Percentiles rank a stretch among this genome's conserved stretches.
Evolutionary conservation across 2,888 invertebrate species (phyloP).

Genomic region (Limulus polyphemus): DNA sequence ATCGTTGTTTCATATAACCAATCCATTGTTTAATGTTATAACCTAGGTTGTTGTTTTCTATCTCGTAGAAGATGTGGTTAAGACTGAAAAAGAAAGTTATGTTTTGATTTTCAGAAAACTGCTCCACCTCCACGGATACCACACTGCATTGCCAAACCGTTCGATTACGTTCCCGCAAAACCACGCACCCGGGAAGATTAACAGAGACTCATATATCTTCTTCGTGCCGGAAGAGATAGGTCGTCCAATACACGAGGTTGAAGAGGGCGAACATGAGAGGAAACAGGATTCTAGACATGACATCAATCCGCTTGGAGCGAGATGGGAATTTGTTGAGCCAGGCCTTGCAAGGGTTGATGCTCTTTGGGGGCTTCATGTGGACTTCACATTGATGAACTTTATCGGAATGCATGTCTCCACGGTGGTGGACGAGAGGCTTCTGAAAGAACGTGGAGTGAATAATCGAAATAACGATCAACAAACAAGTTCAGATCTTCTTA

Average conservation of each 20-base stretch:
- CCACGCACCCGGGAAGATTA: too few relatives aligned
- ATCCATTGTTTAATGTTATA: too few relatives aligned
- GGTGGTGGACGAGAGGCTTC: slow-evolving; percentile 25
- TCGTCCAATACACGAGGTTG: slow-evolving; percentile 88
- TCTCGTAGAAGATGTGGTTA: too few relatives aligned
- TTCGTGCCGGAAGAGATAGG: slow-evolving; percentile 52
- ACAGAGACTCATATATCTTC: slow-evolving; percentile 5
- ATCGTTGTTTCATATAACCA: too few relatives aligned
- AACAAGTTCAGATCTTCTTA: too few relatives aligned
- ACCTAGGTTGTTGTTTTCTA: too few relatives aligned
- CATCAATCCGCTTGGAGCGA: slow-evolving; percentile 89
- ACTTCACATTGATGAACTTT: slow-evolving; percentile 26
- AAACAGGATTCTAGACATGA: slow-evolving; percentile 89
- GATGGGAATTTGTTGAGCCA: slow-evolving; percentile 85
- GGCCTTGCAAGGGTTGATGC: slow-evolving; percentile 33
- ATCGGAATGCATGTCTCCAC: slow-evolving; percentile 24
- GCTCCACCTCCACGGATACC: too few relatives aligned
- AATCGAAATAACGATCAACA: too few relatives aligned
- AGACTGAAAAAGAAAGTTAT: too few relatives aligned
- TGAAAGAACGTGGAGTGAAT: not conserved
- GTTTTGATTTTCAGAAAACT: too few relatives aligned
- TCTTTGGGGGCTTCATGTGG: slow-evolving; percentile 25
- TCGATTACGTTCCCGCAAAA: too few relatives aligned
- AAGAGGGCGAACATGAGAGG: slow-evolving; percentile 88
- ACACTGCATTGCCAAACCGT: too few relatives aligned